Conservation (phyloP, 1,140 invertebrate genomes). For the Dreissena polymorpha region DNA sequence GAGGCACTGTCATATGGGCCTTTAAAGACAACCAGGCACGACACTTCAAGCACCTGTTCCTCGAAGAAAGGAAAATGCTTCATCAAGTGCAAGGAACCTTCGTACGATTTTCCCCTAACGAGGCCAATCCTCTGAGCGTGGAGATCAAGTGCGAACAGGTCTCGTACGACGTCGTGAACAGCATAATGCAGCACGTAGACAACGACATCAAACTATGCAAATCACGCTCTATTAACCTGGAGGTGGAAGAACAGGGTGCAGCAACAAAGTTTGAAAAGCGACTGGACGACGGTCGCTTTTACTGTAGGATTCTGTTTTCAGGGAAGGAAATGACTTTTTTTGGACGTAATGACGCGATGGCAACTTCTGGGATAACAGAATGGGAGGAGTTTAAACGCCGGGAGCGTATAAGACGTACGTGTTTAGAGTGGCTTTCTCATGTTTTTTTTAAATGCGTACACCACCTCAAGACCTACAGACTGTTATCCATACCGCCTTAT, state of each 20-base stretch:
- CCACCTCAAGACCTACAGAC: too few species aligned
- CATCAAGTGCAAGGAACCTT: not conserved
- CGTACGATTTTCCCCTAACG: not conserved
- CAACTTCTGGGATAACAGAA: not conserved
- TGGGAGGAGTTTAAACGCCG: not conserved
- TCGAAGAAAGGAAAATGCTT: not conserved
- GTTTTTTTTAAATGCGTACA: too few species aligned
- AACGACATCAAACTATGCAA: not conserved
- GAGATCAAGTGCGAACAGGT: constrained; percentile 1
- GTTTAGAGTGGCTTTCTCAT: not conserved
- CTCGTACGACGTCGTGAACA: not conserved
- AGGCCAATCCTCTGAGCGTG: not conserved
- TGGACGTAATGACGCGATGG: not conserved
- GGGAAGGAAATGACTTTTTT: not conserved
- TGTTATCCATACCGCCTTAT: too few species aligned
- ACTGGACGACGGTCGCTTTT: not conserved
- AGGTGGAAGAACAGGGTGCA: not conserved
- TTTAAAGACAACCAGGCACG: constrained; percentile 2
- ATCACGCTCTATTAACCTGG: not conserved
- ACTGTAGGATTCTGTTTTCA: not conserved
- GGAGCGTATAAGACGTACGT: not conserved
- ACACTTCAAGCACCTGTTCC: not conserved
- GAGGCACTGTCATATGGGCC: not conserved
- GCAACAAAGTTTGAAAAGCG: not conserved
- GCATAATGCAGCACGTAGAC: not conserved